Evolutionary conservation across 2,888 invertebrate species (phyloP).

Genomic region (Noctua janthina): DNA sequence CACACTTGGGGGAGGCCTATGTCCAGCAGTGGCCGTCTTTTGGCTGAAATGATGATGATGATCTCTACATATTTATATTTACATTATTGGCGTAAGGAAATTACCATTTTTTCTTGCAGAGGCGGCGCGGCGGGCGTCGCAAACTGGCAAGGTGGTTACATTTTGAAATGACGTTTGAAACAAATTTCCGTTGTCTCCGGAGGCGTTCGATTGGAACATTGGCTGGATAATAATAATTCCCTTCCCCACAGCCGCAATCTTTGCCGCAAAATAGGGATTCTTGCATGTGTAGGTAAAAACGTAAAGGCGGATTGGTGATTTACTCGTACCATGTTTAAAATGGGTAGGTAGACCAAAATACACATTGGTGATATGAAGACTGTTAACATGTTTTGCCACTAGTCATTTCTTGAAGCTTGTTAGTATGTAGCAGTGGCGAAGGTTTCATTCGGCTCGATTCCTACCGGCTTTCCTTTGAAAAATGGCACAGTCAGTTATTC

Average conservation of each 20-base stretch:
- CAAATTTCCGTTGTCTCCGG: conserved; percentile 86
- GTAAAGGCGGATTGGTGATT: not conserved
- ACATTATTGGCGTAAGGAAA: conserved; percentile 72
- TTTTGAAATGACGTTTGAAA: conserved; percentile 87
- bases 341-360: not conserved
- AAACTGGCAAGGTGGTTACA: conserved; percentile 74
- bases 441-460: too few relatives aligned
- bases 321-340: not conserved
- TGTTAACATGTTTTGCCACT: not conserved
- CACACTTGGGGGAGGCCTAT: too few relatives aligned
- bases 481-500: too few relatives aligned
- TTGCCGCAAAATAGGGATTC: conserved; percentile 62
- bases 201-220: conserved; percentile 87
- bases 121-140: conserved; percentile 34
- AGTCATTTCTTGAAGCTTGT: not conserved
- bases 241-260: conserved; percentile 79
- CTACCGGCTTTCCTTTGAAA: too few relatives aligned
- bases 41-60: too few relatives aligned
- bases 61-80: not conserved
- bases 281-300: not conserved
- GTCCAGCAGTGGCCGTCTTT: too few relatives aligned
- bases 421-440: too few relatives aligned
- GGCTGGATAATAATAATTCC: conserved; percentile 86
- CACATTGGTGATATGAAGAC: not conserved
- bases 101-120: conserved; percentile 79